Conservation (phyloP, 1,140 invertebrate genomes). For the Dinoponera quadriceps region DNA sequence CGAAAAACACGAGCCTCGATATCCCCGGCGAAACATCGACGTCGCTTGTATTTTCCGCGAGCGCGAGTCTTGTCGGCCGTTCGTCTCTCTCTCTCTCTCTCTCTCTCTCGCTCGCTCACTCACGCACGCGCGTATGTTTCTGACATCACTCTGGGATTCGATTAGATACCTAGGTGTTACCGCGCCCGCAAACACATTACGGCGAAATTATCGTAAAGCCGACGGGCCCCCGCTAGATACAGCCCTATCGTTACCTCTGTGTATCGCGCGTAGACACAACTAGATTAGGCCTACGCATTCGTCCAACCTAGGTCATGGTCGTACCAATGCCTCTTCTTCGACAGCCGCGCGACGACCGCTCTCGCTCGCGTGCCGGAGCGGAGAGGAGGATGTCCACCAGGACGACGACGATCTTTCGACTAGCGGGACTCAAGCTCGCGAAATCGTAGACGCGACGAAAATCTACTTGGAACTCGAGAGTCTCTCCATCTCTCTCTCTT, state of each 20-base stretch:
- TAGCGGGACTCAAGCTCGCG: slow-evolving; percentile 1
- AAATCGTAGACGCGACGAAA: slow-evolving; percentile 48
- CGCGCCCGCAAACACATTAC: slow-evolving; percentile 70
- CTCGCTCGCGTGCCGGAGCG: slow-evolving; percentile 50
- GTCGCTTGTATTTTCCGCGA: no score
- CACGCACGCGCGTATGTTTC: no score
- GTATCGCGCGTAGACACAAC: slow-evolving; percentile 82
- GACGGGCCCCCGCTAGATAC: slow-evolving; percentile 73
- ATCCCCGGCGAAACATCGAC: no score
- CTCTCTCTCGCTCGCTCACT: no score
- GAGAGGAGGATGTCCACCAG: neutral
- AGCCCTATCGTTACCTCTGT: slow-evolving; percentile 75
- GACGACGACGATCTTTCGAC: neutral
- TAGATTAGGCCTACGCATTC: slow-evolving; percentile 79
- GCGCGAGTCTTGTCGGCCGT: no score
- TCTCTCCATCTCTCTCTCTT: neutral
- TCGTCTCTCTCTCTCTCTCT: no score
- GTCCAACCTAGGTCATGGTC: slow-evolving; percentile 80
- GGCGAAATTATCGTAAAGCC: slow-evolving; percentile 76
- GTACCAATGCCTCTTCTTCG: slow-evolving; percentile 67
- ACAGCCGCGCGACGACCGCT: slow-evolving; percentile 51
- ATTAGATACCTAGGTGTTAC: slow-evolving; percentile 77
- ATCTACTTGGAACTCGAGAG: neutral
- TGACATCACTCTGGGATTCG: slow-evolving; percentile 55
- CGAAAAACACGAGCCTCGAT: no score